These are phyloP conservation scores for Mastomys natalensis DNA, from an alignment of 2,113 vertebrate species.

Conservation along the genomic window DNA sequence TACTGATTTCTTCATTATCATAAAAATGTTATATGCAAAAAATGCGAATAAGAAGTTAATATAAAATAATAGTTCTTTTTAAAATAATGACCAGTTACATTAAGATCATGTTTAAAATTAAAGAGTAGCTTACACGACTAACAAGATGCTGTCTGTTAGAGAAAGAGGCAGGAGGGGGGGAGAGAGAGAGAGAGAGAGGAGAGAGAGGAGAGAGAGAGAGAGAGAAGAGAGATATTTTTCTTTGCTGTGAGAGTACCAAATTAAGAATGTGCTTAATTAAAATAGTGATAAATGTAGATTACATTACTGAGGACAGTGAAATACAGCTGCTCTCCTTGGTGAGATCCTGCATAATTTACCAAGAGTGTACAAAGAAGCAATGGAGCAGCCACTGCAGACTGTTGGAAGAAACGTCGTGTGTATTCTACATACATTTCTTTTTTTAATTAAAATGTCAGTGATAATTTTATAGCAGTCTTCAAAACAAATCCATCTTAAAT, in stretches of 20 bases:
- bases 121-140: constrained; percentile 65
- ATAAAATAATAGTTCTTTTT: constrained; percentile 47
- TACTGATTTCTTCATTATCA: constrained; percentile 37
- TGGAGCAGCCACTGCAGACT: constrained; percentile 74
- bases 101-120: constrained; percentile 76
- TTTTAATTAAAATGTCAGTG: constrained; percentile 83
- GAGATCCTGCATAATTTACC: constrained; percentile 82
- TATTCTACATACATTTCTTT: constrained; percentile 79
- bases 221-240: constrained; percentile 72
- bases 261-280: constrained; percentile 85
- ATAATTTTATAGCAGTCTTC: constrained; percentile 78
- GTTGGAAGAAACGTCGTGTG: constrained; percentile 78
- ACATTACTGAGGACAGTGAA: constrained; percentile 79
- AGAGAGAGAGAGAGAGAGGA: constrained; percentile 74
- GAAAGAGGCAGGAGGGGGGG: constrained; percentile 71
- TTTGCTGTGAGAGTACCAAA: constrained; percentile 81
- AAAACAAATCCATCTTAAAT: constrained; percentile 71
- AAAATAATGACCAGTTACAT: constrained; percentile 55
- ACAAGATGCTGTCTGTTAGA: constrained; percentile 62
- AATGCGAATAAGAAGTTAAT: constrained; percentile 55
- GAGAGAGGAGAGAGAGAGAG: constrained; percentile 73
- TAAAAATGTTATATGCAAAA: constrained; percentile 36
- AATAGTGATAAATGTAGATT: constrained; percentile 84
- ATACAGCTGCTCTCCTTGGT: constrained; percentile 81
- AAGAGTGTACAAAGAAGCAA: constrained; percentile 76